Evolutionary conservation across 2,797 vertebrate genomes (phyloP), one percentile per base, ranked within the genome.

Genomic region (Iguana delicatissima): DNA sequence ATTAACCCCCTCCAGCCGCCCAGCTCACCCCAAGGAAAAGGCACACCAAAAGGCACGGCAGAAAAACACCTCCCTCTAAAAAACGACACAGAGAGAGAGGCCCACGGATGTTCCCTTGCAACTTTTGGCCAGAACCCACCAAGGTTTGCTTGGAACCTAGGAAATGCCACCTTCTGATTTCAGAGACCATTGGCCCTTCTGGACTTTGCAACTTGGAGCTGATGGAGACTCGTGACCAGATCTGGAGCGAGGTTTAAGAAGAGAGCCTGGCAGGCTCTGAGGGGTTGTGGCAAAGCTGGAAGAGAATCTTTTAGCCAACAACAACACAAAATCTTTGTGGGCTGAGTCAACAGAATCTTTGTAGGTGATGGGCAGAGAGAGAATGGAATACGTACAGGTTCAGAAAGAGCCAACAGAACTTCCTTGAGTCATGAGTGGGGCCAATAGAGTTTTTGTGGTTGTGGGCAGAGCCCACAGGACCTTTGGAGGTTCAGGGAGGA

Each of bases 1-100:
- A 95, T 93, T 96, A 95, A 96, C 94, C 94, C 42, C n/a, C 55
- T 76, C 85, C 13, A 35, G 83, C 87, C 95, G 67, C 95, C 81
- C 93, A 9, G 18, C 52, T 29, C 14, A 12, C 1, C 46, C 16
- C 42, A 14, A 29, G 18, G 14, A 67, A 14, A 24, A 18, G 84
- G 35, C 2, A 0, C 4, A 26, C 3, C 6, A 18, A 9, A 16
- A 0, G 79, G 52, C 29, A 24, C 57, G 8, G 42, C 14, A 16
- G 26, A 26, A 6, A 59, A n/a, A 29, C 42, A 13, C 46, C n/a
- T 9, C 46, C 8, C 55, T 57, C 55, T 14, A 2, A 62, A 62
- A 62, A 59, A 62, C 32, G 22, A 50, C 24, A 20, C 6, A n/a
- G 6, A 46, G 7, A 26, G 57, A 35, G 10, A 32, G 8, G 7